phyloP scores from a whole-genome alignment of 2,797 vertebrate species.

The Geotria australis region DNA sequence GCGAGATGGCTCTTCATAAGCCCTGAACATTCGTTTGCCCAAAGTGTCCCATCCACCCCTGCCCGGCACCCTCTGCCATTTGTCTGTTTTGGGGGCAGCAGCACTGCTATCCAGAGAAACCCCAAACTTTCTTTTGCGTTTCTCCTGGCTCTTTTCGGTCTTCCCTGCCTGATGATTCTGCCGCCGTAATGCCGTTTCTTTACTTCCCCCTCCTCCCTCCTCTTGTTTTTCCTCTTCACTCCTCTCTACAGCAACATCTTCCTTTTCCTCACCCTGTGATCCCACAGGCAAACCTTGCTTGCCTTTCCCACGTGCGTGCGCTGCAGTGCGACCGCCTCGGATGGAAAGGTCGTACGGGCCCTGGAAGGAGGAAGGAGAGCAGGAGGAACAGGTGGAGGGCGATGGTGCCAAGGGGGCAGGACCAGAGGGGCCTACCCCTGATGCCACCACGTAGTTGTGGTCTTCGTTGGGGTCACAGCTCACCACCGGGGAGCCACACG shows the following conservation, averaged over 20 bases:
- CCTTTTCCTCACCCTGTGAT: not conserved
- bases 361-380: constrained; percentile 28
- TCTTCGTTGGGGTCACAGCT: constrained; percentile 74
- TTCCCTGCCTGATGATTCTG: not conserved
- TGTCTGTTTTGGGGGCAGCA: too few relatives aligned
- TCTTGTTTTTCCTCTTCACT: too few relatives aligned
- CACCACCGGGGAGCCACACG: constrained; percentile 38
- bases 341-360: constrained; percentile 25
- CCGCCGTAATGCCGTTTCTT: too few relatives aligned
- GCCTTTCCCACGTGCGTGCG: too few relatives aligned
- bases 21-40: too few relatives aligned
- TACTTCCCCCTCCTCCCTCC: too few relatives aligned
- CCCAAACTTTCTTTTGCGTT: not conserved
- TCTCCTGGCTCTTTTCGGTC: not conserved
- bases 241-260: not conserved
- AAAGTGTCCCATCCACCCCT: not conserved
- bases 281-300: too few relatives aligned
- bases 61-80: not conserved
- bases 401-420: not conserved
- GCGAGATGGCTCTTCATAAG: constrained; percentile 33
- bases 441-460: constrained; percentile 68
- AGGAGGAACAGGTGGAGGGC: constrained; percentile 26
- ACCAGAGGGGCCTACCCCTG: not conserved
- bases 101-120: too few relatives aligned
- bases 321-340: constrained; percentile 21